These are phyloP conservation scores for Drosophila baimaii DNA, from an alignment of 1,140 invertebrate species.

Conservation along the genomic window DNA sequence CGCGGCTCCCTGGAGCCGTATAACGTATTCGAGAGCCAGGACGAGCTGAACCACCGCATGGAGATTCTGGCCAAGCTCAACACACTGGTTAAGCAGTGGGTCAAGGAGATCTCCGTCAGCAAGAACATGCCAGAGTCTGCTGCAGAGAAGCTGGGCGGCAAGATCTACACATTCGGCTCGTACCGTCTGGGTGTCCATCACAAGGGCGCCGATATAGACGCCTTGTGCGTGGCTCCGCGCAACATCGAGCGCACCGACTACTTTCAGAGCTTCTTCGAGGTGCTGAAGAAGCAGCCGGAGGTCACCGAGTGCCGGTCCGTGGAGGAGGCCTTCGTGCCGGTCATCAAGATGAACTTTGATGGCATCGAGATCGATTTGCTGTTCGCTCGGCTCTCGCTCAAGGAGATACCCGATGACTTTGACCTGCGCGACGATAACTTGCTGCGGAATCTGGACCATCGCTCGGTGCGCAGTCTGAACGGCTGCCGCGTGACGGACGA, in stretches of 20 bases:
- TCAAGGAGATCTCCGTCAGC: conserved; percentile 92
- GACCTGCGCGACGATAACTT: conserved; percentile 96
- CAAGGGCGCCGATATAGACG: conserved; percentile 99
- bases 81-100: conserved; percentile 95
- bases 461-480: conserved; percentile 98
- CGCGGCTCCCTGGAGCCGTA: conserved; percentile 93
- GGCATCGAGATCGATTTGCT: conserved; percentile 99
- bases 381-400: conserved; percentile 96
- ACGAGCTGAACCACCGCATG: conserved; percentile 95
- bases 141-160: conserved; percentile 96
- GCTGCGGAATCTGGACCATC: conserved; percentile 97
- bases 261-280: conserved; percentile 96
- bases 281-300: conserved; percentile 94
- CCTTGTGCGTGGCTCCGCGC: conserved; percentile 97
- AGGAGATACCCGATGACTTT: conserved; percentile 94
- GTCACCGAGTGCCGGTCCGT: conserved; percentile 90
- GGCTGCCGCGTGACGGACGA: conserved; percentile 99
- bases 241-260: conserved; percentile 98
- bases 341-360: conserved; percentile 99
- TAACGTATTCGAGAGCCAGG: conserved; percentile 96
- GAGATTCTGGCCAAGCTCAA: conserved; percentile 94
- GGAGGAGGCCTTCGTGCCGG: conserved; percentile 99
- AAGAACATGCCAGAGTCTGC: conserved; percentile 95
- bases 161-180: conserved; percentile 99
- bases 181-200: conserved; percentile 96